These are phyloP conservation scores for Telmatherina bonti DNA, from an alignment of 2,797 vertebrate species.

Conservation along the genomic window DNA sequence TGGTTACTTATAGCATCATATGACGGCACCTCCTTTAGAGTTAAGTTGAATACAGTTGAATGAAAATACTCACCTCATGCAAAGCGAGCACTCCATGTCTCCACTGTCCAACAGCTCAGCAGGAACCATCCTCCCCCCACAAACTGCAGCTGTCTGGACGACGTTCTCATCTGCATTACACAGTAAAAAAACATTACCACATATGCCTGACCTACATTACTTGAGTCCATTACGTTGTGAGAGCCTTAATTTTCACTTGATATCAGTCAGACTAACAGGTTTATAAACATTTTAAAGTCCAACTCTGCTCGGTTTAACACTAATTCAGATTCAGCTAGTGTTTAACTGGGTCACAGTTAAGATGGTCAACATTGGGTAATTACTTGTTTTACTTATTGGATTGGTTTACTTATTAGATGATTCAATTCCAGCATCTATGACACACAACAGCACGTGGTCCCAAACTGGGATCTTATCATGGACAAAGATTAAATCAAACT, in stretches of 20 bases:
- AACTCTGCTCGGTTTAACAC: not conserved
- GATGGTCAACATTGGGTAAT: not conserved
- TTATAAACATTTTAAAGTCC: not conserved
- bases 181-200: not conserved
- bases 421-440: not conserved
- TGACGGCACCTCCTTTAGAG: not conserved
- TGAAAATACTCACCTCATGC: conserved; percentile 86
- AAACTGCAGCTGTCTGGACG: conserved; percentile 34
- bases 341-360: not conserved
- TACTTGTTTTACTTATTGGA: not conserved
- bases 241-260: not conserved
- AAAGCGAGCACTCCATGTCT: conserved; percentile 92
- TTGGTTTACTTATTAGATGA: no score
- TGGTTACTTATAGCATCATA: not conserved
- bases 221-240: not conserved
- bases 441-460: not conserved
- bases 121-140: conserved; percentile 69
- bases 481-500: not conserved
- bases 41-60: not conserved
- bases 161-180: conserved; percentile 72
- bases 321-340: not conserved
- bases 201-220: not conserved
- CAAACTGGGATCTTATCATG: not conserved
- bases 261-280: not conserved
- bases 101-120: conserved; percentile 83